Base-by-base conservation (phyloP, 2,113 vertebrate species). In the Paracanthobrama guichenoti region DNA sequence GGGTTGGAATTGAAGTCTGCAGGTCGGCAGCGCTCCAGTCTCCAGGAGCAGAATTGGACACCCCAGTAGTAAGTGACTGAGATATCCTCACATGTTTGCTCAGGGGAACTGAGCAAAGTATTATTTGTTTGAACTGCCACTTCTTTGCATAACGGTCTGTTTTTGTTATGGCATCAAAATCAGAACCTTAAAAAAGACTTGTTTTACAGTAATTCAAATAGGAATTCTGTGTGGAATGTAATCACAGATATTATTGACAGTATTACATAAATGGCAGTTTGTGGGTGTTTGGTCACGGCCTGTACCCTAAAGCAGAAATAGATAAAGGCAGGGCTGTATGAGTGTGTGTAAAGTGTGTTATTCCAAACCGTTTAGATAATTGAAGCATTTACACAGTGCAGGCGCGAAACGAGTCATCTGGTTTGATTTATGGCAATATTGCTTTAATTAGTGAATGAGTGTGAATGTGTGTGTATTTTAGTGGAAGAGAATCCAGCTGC, bases 351-450 rank as follows among this genome's bases (percentile, higher is more conserved):
- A 87, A 86, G 86, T 72, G 86, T 87, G 87, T 86, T 85, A 84
- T 88, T 60, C 53, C 73, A 82, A 66, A 87, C 82, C 83, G 87
- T 85, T 86, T 88, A 85, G 89, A 87, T 88, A 90, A 90, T 88
- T 88, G 85, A 48, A 24, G 86, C 59, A 46, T 88, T 89, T 86
- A 83, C 74, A 31, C 77, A 78, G 35, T 53, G 82, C 39, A 77
- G 71, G 59, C 10, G 62, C 28, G 31, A 81, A 80, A 57, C 42
- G 0, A 48, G n/a, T 55, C 87, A 87, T 83, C 89, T 89, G 87
- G 55, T 89, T 89, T 86, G 79, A 86, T 90, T 90, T 87, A 88
- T 18, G n/a, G 16, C 46, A 77, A 72, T 74, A 18, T 72, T 86
- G 87, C 55, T 80, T 87, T 88, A 85, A 88, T 90, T 86, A 80